A percentile compares a stretch with the other conserved stretches of the same genome.
Conservation (phyloP, 1,140 invertebrate genomes). For the Drosophila nebulosa region DNA sequence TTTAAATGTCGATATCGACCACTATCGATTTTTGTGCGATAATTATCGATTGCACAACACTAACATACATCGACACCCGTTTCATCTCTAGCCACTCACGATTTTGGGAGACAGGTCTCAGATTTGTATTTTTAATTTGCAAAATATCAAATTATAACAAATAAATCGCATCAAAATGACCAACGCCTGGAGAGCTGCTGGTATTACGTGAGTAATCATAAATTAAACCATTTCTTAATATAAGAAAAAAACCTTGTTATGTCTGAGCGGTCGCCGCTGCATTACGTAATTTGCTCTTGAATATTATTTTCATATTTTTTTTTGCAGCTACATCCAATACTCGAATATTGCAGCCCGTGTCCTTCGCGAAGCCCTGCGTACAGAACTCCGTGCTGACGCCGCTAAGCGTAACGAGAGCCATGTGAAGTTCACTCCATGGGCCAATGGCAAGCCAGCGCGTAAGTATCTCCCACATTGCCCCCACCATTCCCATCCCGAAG, state of each 20-base stretch:
- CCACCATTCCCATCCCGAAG: background rate
- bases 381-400: conserved; percentile 87
- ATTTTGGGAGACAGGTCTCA: background rate
- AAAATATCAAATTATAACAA: background rate
- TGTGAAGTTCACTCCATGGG: conserved; percentile 92
- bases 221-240: background rate
- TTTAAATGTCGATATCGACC: too few relatives aligned
- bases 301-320: background rate
- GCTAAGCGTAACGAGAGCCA: conserved; percentile 87
- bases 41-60: background rate
- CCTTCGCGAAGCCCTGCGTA: conserved; percentile 89
- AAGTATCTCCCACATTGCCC: conserved; percentile 83
- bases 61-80: background rate
- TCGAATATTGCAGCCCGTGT: conserved; percentile 93
- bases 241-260: background rate
- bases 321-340: conserved; percentile 94
- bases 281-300: conserved; percentile 60
- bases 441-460: conserved; percentile 91
- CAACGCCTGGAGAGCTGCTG: conserved; percentile 84
- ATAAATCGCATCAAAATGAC: conserved; percentile 82
- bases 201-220: conserved; percentile 83
- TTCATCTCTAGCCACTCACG: background rate
- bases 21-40: background rate
- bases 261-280: background rate
- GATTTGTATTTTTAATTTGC: background rate